Evolutionary conservation across 2,888 invertebrate genomes (phyloP), one percentile per base, ranked within the genome.

Genomic region (Helicoverpa assulta): DNA sequence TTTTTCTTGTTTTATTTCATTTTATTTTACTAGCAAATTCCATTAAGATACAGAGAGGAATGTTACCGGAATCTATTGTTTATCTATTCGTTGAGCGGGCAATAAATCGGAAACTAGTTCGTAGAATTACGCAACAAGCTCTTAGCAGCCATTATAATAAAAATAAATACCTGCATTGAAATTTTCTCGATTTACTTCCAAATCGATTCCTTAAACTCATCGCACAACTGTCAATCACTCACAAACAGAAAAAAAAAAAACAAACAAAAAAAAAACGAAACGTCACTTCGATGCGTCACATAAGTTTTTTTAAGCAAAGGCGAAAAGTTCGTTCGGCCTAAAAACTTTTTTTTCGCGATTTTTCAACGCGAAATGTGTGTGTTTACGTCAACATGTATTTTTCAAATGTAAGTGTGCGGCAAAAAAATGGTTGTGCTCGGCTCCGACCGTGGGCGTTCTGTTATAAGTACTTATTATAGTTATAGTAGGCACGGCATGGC

Each of bases 351-450:
- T 76, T 75, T 59, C 51, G 63, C 67, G 69, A 75, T 78, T 82
- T 86, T 86, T 86, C 80, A 89, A 88, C 93, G 86, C 89, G 88
- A 90, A 90, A 91, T 91, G 89, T 91, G 95, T 94, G 91, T 91
- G 95, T 93, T 94, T 94, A 93, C 93, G 91, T 92, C 94, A 94
- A 94, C 94, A 94, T 94, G 94, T 92, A 93, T 95, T 95, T 95
- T 95, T 95, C 95, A 95, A 95, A 95, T 95, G 94, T 83, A 82
- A 83, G 83, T 80, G 79, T 92, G 91, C 91, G 86, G 93, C 91
- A 95, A 95, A 95, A 83, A 96, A 95, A 95, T 94, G 88, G 92
- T 90, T 88, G 91, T 87, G 94, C 93, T 88, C 91, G 87, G 78
- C 87, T 82, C 89, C 90, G 89, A 83, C 91, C 90, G 94, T 93